phyloP scores from a whole-genome alignment of 2,797 vertebrate species.

The Muscicapa striata region DNA sequence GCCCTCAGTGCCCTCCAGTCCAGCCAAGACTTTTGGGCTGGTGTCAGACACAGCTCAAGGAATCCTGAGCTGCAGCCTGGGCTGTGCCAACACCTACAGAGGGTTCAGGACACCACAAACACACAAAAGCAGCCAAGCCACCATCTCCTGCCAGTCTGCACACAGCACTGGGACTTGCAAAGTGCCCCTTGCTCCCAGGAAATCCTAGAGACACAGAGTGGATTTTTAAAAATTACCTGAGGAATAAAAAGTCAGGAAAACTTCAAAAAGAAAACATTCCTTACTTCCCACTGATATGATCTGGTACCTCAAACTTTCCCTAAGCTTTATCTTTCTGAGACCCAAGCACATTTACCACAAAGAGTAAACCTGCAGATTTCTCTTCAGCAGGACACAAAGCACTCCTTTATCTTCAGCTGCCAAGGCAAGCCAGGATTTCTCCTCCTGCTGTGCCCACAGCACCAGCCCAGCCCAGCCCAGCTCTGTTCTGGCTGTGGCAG shows the following conservation, averaged over 20 bases:
- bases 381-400: background rate
- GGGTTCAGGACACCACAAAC: background rate
- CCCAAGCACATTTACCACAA: background rate
- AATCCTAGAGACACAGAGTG: background rate
- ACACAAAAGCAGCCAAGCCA: background rate
- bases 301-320: background rate
- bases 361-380: background rate
- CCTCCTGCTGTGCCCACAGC: background rate
- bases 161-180: background rate
- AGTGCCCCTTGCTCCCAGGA: background rate
- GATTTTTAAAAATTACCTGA: background rate
- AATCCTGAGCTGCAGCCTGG: background rate
- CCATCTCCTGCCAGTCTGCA: background rate
- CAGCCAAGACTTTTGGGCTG: background rate
- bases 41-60: rapidly evolving
- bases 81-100: background rate
- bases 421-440: background rate
- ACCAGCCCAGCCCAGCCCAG: background rate
- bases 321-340: background rate
- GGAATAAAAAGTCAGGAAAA: background rate
- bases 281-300: background rate
- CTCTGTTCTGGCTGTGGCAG: rapidly evolving
- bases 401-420: background rate
- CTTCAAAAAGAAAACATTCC: background rate
- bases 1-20: background rate